Base-by-base conservation (phyloP, 2,888 invertebrate species). In the Gari tellinella region DNA sequence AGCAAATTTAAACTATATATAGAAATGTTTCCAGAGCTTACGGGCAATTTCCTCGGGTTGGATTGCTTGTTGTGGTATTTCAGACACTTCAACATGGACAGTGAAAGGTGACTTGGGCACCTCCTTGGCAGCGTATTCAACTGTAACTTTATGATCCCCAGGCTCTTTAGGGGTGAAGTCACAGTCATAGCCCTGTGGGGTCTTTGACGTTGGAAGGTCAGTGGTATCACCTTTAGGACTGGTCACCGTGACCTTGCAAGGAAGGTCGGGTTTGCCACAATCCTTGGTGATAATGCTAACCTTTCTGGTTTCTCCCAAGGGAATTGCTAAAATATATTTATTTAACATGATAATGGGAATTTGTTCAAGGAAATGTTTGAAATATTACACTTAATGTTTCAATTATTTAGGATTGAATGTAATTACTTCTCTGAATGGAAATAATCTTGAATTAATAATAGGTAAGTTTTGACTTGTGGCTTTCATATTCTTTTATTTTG, bases 131-230 rank as follows among this genome's bases (percentile, higher is more conserved):
- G 86, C 91, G 67, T 88, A 90, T 37, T 81, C 83, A 7, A 93
- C 88, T 26, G 90, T 83, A n/a, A 93, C 89, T 41, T 82, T 83
- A 73, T 92, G 90, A 4, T 87, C 89, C n/a, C 93, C 93, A 25
- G 74, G 70, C 26, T 63, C 61, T 23, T 63, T 58, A 17, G 75
- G 75, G 15, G 88, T 85, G 83, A 92, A 92, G 52, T 85, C 83
- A 51, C 91, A 89, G 8, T 75, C 81, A 72, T 86, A 88, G 31
- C 96, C 96, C 86, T 96, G 95, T 72, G 95, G 94, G 0, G 95
- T 95, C n/a, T 95, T 95, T 86, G 95, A 95, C 19, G 96, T 94
- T 86, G 95, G 95, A 1, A 96, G 95, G 88, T 95, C 95, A 41
- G 95, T 94, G 62, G 95, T 88, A 69, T 89, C 81, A 8, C 90